phyloP scores from a whole-genome alignment of 2,888 invertebrate species.

The Camponotus fellah region DNA sequence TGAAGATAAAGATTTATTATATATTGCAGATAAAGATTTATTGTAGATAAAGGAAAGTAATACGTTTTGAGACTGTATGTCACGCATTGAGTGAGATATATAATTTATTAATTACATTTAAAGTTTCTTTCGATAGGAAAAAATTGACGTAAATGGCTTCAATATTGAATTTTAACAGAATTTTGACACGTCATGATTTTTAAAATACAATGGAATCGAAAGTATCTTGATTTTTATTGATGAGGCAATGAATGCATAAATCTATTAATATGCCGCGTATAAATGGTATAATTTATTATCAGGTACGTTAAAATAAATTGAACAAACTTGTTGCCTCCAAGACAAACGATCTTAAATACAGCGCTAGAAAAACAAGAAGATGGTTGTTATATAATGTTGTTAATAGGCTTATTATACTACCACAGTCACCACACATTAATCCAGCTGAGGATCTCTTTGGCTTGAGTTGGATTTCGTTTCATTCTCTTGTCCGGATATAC shows the following conservation, averaged over 20 bases:
- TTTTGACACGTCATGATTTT: neutral
- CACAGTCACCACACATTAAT: neutral
- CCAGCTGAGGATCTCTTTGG: neutral
- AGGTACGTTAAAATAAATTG: neutral
- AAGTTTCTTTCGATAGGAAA: neutral
- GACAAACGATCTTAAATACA: neutral
- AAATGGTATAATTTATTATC: neutral
- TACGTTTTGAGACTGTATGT: neutral
- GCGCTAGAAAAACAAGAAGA: neutral
- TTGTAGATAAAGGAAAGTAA: neutral
- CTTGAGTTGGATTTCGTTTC: conserved; percentile 5
- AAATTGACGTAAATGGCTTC: neutral
- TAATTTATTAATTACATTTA: neutral
- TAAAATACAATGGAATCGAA: neutral
- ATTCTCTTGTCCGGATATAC: neutral
- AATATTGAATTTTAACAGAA: neutral
- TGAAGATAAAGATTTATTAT: neutral
- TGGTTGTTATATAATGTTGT: neutral
- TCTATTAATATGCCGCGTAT: neutral
- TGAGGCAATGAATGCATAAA: neutral
- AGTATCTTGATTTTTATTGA: neutral
- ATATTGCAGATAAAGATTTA: neutral
- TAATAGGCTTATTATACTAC: neutral
- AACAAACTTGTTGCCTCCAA: neutral
- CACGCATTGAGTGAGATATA: neutral